Evolutionary conservation across 2,797 vertebrate genomes (phyloP).

Genomic region (Phrynocephalus forsythii): DNA sequence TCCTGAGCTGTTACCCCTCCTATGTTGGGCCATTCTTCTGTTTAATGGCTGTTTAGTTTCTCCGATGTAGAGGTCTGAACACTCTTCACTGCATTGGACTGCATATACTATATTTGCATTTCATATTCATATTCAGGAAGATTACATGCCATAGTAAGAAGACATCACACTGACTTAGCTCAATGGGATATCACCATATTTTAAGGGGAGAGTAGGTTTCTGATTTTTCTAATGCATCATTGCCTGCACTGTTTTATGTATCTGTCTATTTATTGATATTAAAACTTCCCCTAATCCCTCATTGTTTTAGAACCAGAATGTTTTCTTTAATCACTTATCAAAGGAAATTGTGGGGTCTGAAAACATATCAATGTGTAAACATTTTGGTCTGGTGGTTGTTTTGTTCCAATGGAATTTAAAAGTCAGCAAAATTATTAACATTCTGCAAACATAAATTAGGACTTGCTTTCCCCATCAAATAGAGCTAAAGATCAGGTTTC

Average conservation of each 20-base stretch:
- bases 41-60: too few relatives aligned
- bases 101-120: too few relatives aligned
- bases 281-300: neutral
- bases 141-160: conserved; percentile 49
- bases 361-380: neutral
- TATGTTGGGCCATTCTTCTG: too few relatives aligned
- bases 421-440: neutral
- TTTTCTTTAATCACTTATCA: neutral
- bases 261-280: neutral
- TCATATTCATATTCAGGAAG: conserved; percentile 34
- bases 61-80: too few relatives aligned
- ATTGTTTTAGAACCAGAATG: conserved; percentile 27
- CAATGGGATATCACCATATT: conserved; percentile 43
- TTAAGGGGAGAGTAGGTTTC: neutral
- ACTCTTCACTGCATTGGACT: too few relatives aligned
- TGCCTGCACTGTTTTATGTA: neutral
- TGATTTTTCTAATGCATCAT: neutral
- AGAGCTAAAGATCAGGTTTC: too few relatives aligned
- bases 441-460: neutral
- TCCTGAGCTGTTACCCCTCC: too few relatives aligned
- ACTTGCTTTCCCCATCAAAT: too few relatives aligned
- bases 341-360: neutral
- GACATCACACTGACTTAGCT: conserved; percentile 47
- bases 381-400: neutral
- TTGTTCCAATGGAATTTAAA: neutral